Evolutionary conservation across 2,888 invertebrate species (phyloP), one percentile per base, ranked within the genome.

Genomic region (Rhamnusium bicolor): DNA sequence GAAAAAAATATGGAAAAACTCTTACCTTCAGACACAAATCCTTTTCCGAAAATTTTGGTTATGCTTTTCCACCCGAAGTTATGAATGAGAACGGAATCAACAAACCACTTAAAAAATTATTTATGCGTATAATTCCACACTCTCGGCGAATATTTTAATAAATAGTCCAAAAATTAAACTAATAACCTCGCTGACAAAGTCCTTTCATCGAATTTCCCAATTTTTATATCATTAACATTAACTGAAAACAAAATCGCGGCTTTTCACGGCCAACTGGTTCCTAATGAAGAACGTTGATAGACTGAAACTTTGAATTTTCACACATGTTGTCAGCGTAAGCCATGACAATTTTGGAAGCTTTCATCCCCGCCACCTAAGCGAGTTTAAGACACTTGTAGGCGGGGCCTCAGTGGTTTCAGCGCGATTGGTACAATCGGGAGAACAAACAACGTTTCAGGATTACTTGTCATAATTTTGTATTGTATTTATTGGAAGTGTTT

Each of bases 311-410:
- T 72, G 77, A 77, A 82, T 86, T 87, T 87, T 86, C 86, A 86
- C 87, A 87, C 87, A 85, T 87, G 86, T 83, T 86, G 86, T 87
- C 86, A 87, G 83, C 86, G 85, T 81, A 72, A 69, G 81, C 81
- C 81, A 81, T 82, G 80, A 81, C 81, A 82, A 80, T 79, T 78
- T 76, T 65, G 71, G 76, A 53, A 72, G 74, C 61, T 74, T 77
- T 71, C 62, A 69, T 71, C 76, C 75, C 79, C 81, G 72, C 83
- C 78, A 73, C 71, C 29, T 29, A n/a, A 46, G 40, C 61, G 40
- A 40, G 29, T 40, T 69, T 53, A 69, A 62, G 62, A 24, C 62
- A 53, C 24, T 29, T 40, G 46, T 46, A 66, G 73, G 75, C 71
- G 75, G 73, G 62, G 73, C 69, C 49, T 71, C 40, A 46, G 16